phyloP scores from a whole-genome alignment of 2,888 invertebrate genomes.

The Leptura quadrifasciata region DNA sequence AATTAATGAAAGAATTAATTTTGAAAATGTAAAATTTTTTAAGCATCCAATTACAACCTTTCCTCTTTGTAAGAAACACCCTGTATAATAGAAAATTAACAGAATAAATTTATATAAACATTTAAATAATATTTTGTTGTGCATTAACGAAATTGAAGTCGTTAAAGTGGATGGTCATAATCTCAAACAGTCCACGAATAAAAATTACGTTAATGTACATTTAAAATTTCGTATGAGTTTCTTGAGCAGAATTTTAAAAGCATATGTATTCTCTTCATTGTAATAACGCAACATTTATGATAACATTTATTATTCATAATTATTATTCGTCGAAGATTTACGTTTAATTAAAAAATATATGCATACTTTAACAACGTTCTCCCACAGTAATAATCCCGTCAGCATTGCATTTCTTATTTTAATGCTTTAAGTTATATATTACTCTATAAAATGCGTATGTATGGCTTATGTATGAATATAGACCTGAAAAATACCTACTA shows the following conservation, averaged over 20 bases:
- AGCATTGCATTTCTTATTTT: constrained; percentile 21
- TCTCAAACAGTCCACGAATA: neutral
- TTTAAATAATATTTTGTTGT: too few species aligned
- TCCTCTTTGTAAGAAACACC: too few species aligned
- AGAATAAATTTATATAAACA: too few species aligned
- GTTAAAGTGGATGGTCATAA: too few species aligned
- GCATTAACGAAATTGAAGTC: too few species aligned
- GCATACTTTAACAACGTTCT: constrained; percentile 12
- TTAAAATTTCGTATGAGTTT: neutral
- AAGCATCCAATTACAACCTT: too few species aligned
- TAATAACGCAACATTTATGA: constrained; percentile 13
- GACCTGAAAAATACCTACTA: neutral
- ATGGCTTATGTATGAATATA: neutral
- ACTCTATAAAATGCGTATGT: constrained; percentile 21
- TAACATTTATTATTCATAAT: constrained; percentile 23
- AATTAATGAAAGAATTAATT: too few species aligned
- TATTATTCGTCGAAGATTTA: constrained; percentile 9
- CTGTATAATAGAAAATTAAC: too few species aligned
- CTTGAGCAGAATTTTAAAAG: neutral
- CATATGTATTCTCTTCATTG: constrained; percentile 15
- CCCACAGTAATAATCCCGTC: constrained; percentile 16
- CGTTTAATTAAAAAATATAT: constrained; percentile 26
- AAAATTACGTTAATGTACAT: neutral
- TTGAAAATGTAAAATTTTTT: too few species aligned
- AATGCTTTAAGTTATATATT: constrained; percentile 19